Evolutionary conservation across 2,888 invertebrate species (phyloP), one percentile per base, ranked within the genome.

Genomic region (Muschampia plurimacula): DNA sequence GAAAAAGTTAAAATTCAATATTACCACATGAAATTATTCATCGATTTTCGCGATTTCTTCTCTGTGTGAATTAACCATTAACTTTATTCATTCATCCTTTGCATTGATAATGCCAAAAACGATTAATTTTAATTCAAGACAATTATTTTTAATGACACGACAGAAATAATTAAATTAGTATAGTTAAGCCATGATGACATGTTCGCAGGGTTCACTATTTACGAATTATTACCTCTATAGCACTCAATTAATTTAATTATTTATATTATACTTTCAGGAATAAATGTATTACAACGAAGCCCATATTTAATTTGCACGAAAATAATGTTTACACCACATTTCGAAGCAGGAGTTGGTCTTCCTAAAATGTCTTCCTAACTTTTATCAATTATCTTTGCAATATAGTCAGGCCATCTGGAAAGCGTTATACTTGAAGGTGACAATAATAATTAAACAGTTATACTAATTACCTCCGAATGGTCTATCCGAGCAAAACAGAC

Each of bases 361-460:
- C 13, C 32, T 59, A 46, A 52, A 67, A 52, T 59, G 9, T 28
- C 55, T 63, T 22, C 72, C 55, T 62, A 55, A 72, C 62, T 63
- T 44, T 28, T 32, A 41, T 49, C 62, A 67, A 67, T 55, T 67
- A 72, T 72, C 36, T 62, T 41, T 52, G 67, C 62, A 62, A 72
- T 72, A 72, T 72, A 39, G 41, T 36, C 41, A 41, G 22, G 72
- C 62, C 72, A 72, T 72, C 72, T 72, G 72, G 72, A 67, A 67
- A 60, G 15, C 36, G 60, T 66, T 66, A 66, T 22, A 62, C 63
- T 72, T 67, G 67, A 72, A 72, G 66, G 66, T 72, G 67, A 72
- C 71, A 72, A 72, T 67, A 66, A 72, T 66, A 72, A 72, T 72
- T 72, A 72, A 62, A 67, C 71, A 72, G 62, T 64, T 52, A 32